Base-by-base conservation (phyloP, 2,888 invertebrate genomes). In the Drosophila formosana region DNA sequence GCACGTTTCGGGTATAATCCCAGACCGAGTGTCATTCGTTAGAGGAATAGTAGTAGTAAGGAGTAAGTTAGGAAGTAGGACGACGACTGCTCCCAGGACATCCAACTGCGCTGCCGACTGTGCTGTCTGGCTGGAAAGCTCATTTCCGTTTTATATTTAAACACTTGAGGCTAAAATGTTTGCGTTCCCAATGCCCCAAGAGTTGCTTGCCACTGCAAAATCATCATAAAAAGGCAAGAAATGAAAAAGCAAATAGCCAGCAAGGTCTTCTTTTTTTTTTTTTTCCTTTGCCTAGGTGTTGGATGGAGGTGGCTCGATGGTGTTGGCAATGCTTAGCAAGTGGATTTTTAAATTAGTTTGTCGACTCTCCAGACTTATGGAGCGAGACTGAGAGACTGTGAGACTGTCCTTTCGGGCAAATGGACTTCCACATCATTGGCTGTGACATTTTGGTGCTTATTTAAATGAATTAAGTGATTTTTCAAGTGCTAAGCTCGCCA, bases 381-480 rank as follows among this genome's bases (percentile, higher is more conserved):
- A 68, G 61, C 43, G 11, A 4, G 28, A 13, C n/a, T 18, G 3
- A 13, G 46, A 63, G 23, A 25, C 9, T 34, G 6, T 18, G 55
- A 25, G 41, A 65, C 45, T 58, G 61, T 74, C 72, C 69, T 73
- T 61, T 66, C 53, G 66, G 65, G 80, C 83, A 78, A 82, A 88
- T 77, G 80, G 80, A 65, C 63, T 70, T 68, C 66, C 65, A 66
- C 65, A 65, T 70, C 82, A 74, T 78, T 78, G 84, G 80, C 64
- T 53, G 60, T 71, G 73, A 73, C 83, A 77, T 71, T 77, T 81
- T 67, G 67, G 82, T 76, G 89, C 87, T 89, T 89, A 86, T 88
- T 88, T 88, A 88, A 88, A 88, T 88, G 90, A 89, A 88, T 88
- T 88, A 88, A 89, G 89, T 88, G 89, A 89, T 88, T 88, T 89